Evolutionary conservation across 2,113 vertebrate species (phyloP).

Genomic region (Aleadryas rufinucha): DNA sequence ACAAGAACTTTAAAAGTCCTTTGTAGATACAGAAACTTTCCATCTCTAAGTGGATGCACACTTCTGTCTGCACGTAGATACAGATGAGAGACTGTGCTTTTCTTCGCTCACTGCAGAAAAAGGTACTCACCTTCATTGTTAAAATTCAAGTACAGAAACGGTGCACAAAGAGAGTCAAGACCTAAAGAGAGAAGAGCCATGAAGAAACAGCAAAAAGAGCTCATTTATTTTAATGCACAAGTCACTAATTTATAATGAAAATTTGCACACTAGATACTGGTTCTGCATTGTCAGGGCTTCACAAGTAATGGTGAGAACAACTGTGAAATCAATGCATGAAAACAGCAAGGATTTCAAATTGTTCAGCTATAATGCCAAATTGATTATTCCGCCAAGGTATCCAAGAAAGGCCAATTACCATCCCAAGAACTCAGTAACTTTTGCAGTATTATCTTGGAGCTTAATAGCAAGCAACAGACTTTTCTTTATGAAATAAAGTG

Average conservation of each 20-base stretch:
- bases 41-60: background rate
- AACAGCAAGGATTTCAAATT: background rate
- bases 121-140: slow-evolving; percentile 90
- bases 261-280: background rate
- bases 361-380: background rate
- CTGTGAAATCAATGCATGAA: background rate
- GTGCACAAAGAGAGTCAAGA: slow-evolving; percentile 96
- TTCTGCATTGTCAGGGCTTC: background rate
- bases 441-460: background rate
- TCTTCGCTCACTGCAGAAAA: background rate
- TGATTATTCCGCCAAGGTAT: background rate
- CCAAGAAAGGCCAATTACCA: background rate
- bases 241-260: background rate
- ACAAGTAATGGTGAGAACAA: background rate
- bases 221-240: background rate
- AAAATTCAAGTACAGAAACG: slow-evolving; percentile 97
- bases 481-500: background rate
- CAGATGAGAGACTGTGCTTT: background rate
- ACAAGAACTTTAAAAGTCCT: background rate
- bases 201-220: background rate
- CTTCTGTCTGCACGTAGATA: background rate
- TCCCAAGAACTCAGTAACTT: background rate
- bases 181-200: slow-evolving; percentile 70
- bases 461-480: background rate
- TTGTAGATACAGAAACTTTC: background rate